Percentiles rank a stretch among this genome's conserved stretches.
Evolutionary conservation across 2,888 invertebrate genomes (phyloP).

Genomic region (Stictocephala bisonia): DNA sequence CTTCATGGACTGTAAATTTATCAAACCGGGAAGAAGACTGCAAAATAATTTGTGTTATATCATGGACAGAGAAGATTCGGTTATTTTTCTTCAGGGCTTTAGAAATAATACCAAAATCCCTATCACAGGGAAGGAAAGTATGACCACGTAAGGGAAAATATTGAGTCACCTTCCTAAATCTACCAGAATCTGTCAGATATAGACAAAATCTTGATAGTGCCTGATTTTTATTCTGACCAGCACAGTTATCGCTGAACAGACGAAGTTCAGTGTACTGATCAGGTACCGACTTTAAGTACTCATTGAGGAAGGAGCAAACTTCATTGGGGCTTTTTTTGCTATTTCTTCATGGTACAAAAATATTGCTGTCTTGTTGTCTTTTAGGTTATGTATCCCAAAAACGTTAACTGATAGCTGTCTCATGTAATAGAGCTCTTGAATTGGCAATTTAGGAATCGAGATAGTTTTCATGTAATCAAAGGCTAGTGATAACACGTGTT

Average conservation of each 20-base stretch:
- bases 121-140: slow-evolving; percentile 33
- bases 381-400: slow-evolving; percentile 45
- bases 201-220: slow-evolving; percentile 19
- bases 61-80: too few relatives aligned
- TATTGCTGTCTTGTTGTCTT: slow-evolving; percentile 18
- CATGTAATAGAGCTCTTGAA: slow-evolving; percentile 46
- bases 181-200: slow-evolving; percentile 27
- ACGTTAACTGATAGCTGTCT: slow-evolving; percentile 44
- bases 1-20: too few relatives aligned
- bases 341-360: slow-evolving; percentile 42
- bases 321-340: slow-evolving; percentile 30
- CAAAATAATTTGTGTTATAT: too few relatives aligned
- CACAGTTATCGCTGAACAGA: slow-evolving; percentile 37
- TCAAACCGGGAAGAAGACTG: too few relatives aligned
- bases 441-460: slow-evolving; percentile 31
- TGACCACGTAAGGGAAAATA: slow-evolving; percentile 27
- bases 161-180: slow-evolving; percentile 27
- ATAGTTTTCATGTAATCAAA: slow-evolving; percentile 44
- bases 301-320: slow-evolving; percentile 26
- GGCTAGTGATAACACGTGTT: slow-evolving; percentile 26
- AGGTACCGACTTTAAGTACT: slow-evolving; percentile 11
- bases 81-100: too few relatives aligned
- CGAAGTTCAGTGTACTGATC: slow-evolving; percentile 17
- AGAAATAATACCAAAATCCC: too few relatives aligned
- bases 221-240: slow-evolving; percentile 41